phyloP scores from a whole-genome alignment of 2,888 invertebrate genomes.

The Deladenus siricidicola region DNA sequence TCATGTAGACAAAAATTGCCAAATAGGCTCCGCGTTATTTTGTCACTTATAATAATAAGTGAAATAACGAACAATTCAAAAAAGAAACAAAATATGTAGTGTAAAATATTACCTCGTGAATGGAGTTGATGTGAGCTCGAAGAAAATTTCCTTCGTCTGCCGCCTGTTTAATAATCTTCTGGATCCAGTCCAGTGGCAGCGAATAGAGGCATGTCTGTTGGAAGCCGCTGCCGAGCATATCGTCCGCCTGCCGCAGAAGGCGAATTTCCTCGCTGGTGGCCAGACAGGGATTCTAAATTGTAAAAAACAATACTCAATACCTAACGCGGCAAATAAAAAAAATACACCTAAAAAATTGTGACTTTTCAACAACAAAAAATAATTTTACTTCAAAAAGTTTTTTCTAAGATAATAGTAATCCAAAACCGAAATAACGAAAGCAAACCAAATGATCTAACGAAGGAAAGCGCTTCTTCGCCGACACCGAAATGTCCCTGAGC shows the following conservation, averaged over 20 bases:
- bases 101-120: neutral
- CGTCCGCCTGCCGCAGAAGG: constrained; percentile 19
- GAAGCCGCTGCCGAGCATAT: neutral
- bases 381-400: too few relatives aligned
- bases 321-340: neutral
- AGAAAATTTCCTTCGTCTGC: neutral
- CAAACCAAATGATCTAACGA: constrained; percentile 53
- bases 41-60: neutral
- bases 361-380: too few relatives aligned
- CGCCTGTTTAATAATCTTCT: constrained; percentile 4
- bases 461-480: constrained; percentile 55
- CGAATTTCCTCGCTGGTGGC: constrained; percentile 32
- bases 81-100: too few relatives aligned
- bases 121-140: neutral
- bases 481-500: constrained; percentile 54
- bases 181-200: constrained; percentile 36
- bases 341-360: too few relatives aligned
- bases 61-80: too few relatives aligned
- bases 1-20: too few relatives aligned
- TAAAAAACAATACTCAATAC: neutral
- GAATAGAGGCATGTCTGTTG: constrained; percentile 25
- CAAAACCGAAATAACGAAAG: neutral
- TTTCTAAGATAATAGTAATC: too few relatives aligned
- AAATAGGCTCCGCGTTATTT: neutral
- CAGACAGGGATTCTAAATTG: constrained; percentile 19